A percentile compares a stretch with the other conserved stretches of the same genome.
Evolutionary conservation across 2,797 vertebrate genomes (phyloP).

Genomic region (Monodelphis domestica): DNA sequence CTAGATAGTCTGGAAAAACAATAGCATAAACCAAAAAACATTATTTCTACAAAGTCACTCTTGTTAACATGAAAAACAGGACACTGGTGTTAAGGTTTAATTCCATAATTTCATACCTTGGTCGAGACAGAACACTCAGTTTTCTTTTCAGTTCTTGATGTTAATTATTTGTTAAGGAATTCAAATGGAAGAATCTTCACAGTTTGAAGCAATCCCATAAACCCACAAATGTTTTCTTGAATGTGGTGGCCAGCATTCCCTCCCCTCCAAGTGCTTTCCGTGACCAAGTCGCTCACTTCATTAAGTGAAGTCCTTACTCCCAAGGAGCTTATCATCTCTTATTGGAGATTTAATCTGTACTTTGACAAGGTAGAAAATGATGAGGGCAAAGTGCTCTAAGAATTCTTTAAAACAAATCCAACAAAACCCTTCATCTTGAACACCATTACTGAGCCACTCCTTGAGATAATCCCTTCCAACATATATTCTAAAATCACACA

Average conservation of each 20-base stretch:
- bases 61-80: background rate
- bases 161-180: constrained; percentile 89
- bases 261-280: background rate
- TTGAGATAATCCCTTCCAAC: background rate
- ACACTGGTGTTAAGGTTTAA: constrained; percentile 9
- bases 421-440: background rate
- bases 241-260: background rate
- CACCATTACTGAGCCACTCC: background rate
- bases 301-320: background rate
- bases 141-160: constrained; percentile 94
- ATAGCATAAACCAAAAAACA: background rate
- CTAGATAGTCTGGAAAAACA: constrained; percentile 5
- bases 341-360: background rate
- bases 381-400: background rate
- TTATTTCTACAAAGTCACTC: background rate
- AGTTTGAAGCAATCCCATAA: constrained; percentile 13
- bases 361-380: background rate
- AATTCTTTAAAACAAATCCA: background rate
- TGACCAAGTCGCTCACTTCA: background rate
- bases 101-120: constrained; percentile 87
- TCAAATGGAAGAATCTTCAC: constrained; percentile 16
- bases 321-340: background rate
- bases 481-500: background rate
- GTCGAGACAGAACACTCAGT: constrained; percentile 90
- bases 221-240: constrained; percentile 19